Percentiles rank a stretch among this genome's conserved stretches.
phyloP scores from a whole-genome alignment of 2,888 invertebrate species.

The Zygaena filipendulae region DNA sequence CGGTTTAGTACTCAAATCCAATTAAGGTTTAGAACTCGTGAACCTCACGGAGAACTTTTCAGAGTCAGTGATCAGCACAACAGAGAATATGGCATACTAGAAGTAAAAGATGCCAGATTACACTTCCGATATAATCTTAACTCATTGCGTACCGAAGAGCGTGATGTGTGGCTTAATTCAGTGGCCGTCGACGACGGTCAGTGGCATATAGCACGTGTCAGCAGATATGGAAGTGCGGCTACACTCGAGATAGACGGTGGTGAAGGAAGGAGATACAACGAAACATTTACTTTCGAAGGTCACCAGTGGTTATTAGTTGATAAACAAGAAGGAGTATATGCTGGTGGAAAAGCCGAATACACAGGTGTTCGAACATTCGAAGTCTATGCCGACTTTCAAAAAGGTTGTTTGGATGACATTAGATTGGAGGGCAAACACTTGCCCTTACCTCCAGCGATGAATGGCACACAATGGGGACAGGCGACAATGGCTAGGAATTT shows the following conservation, averaged over 20 bases:
- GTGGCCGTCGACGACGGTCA: constrained; percentile 95
- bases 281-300: constrained; percentile 89
- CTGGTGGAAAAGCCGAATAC: constrained; percentile 95
- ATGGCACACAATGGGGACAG: constrained; percentile 95
- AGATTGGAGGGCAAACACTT: constrained; percentile 94
- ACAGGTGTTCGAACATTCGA: constrained; percentile 94
- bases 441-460: constrained; percentile 93
- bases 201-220: constrained; percentile 95
- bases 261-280: constrained; percentile 93
- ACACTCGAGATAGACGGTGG: constrained; percentile 94
- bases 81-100: constrained; percentile 91
- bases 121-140: constrained; percentile 95
- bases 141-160: constrained; percentile 89
- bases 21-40: constrained; percentile 91
- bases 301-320: constrained; percentile 94
- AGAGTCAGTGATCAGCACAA: constrained; percentile 94
- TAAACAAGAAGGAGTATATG: constrained; percentile 95
- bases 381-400: constrained; percentile 94
- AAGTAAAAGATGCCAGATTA: constrained; percentile 90
- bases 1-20: constrained; percentile 93
- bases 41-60: constrained; percentile 93
- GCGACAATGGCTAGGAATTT: constrained; percentile 94
- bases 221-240: constrained; percentile 92
- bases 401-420: constrained; percentile 79
- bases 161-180: constrained; percentile 89